Percentiles rank a stretch among this genome's conserved stretches.
These are phyloP conservation scores for Zaprionus gabonicus DNA, from an alignment of 1,140 invertebrate genomes.

Conservation along the genomic window DNA sequence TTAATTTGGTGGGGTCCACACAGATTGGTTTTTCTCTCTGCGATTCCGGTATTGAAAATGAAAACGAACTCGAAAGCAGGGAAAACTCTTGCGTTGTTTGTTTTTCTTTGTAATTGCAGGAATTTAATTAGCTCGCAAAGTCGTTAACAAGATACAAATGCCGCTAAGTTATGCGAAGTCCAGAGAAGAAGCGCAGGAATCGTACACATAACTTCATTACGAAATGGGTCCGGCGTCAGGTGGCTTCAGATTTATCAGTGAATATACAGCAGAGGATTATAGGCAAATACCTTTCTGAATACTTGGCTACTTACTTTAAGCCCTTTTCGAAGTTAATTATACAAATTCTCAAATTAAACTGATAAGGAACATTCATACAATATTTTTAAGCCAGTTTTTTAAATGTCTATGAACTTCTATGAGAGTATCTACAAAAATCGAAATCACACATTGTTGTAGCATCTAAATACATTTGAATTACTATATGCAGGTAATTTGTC, in stretches of 20 bases:
- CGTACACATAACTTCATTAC: conserved; percentile 18
- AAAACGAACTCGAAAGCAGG: conserved; percentile 40
- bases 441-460: not conserved
- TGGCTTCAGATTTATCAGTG: conserved; percentile 13
- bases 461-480: not conserved
- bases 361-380: not conserved
- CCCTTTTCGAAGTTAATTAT: not conserved
- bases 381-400: too few species aligned
- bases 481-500: not conserved
- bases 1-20: conserved; percentile 57
- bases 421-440: too few species aligned
- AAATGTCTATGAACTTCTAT: too few species aligned
- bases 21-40: conserved; percentile 22
- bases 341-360: not conserved
- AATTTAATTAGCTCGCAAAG: conserved; percentile 79
- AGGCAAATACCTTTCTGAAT: not conserved
- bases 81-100: conserved; percentile 42
- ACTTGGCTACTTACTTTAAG: not conserved
- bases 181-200: not conserved
- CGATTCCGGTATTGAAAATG: conserved; percentile 23
- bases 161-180: conserved; percentile 64
- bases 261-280: not conserved
- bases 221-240: not conserved
- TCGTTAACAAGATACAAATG: conserved; percentile 76
- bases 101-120: conserved; percentile 60